These are phyloP conservation scores for Steatocranus sp. DNA, from an alignment of 2,797 vertebrate genomes.

Conservation along the genomic window DNA sequence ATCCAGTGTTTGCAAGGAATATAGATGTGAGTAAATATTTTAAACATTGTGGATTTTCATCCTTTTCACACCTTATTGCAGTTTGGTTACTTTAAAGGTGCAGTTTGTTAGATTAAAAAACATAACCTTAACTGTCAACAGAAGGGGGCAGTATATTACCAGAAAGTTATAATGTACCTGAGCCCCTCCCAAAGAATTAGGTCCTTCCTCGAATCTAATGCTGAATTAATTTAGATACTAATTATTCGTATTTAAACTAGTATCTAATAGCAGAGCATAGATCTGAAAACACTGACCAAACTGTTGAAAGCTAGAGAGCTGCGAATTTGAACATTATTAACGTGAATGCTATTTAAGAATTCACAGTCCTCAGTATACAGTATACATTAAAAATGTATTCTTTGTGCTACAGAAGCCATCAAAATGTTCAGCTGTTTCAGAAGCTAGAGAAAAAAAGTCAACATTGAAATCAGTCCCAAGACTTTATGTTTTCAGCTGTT, in stretches of 20 bases:
- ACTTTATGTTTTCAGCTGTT: neutral
- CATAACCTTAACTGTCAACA: neutral
- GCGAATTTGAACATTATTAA: neutral
- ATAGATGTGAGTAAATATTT: neutral
- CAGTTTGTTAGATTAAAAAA: neutral
- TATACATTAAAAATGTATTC: neutral
- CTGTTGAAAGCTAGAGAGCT: neutral
- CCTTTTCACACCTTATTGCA: neutral
- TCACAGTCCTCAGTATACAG: neutral
- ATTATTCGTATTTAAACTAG: neutral
- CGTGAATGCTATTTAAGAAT: neutral
- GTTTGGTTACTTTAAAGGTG: neutral
- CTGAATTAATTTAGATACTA: neutral
- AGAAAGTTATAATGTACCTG: neutral
- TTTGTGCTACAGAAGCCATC: neutral
- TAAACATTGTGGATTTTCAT: neutral
- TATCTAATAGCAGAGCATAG: neutral
- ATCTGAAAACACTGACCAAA: neutral
- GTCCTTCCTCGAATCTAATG: neutral
- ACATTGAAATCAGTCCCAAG: neutral
- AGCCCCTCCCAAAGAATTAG: neutral
- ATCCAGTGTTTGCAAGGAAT: neutral
- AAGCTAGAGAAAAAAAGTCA: neutral
- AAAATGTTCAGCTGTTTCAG: neutral
- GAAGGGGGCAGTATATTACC: neutral